Evolutionary conservation across 2,113 vertebrate genomes (phyloP).

Genomic region (Periophthalmus modestus): DNA sequence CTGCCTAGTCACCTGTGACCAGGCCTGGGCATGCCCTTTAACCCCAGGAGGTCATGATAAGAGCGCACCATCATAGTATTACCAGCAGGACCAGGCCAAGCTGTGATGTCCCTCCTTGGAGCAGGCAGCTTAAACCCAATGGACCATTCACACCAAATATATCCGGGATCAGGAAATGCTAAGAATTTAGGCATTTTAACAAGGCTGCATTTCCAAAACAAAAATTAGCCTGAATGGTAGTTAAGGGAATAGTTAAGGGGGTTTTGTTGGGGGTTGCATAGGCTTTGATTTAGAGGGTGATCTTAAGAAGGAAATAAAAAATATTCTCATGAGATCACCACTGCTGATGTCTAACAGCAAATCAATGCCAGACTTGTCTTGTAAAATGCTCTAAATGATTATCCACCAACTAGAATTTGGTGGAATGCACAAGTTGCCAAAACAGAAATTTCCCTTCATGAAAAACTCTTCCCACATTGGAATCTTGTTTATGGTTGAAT

Average conservation of each 20-base stretch:
- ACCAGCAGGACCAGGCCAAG: slow-evolving; percentile 25
- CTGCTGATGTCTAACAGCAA: slow-evolving; percentile 36
- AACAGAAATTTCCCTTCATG: slow-evolving; percentile 34
- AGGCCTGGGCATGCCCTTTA: slow-evolving; percentile 51
- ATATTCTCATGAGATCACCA: slow-evolving; percentile 56
- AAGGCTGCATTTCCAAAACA: slow-evolving; percentile 53
- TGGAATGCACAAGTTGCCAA: slow-evolving; percentile 34
- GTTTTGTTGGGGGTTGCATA: slow-evolving; percentile 33
- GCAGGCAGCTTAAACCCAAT: slow-evolving; percentile 18
- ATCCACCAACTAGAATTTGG: slow-evolving; percentile 53
- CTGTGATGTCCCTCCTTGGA: slow-evolving; percentile 25
- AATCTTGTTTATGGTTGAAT: slow-evolving; percentile 39
- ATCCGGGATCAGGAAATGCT: slow-evolving; percentile 32
- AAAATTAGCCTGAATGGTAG: slow-evolving; percentile 25
- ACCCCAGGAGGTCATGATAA: slow-evolving; percentile 58
- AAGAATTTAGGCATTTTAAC: slow-evolving; percentile 66
- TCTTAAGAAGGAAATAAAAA: slow-evolving; percentile 68
- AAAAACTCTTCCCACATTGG: slow-evolving; percentile 43
- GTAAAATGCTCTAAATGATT: slow-evolving; percentile 49
- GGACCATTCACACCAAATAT: slow-evolving; percentile 40
- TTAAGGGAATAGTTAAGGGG: slow-evolving; percentile 48
- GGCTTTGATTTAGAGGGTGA: slow-evolving; percentile 46
- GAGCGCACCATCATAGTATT: slow-evolving; percentile 33
- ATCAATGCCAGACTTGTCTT: slow-evolving; percentile 57
- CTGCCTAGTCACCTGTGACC: slow-evolving; percentile 74